Evolutionary conservation across 1,140 invertebrate species (phyloP), one percentile per base, ranked within the genome.

Genomic region (Caligus rogercresseyi): DNA sequence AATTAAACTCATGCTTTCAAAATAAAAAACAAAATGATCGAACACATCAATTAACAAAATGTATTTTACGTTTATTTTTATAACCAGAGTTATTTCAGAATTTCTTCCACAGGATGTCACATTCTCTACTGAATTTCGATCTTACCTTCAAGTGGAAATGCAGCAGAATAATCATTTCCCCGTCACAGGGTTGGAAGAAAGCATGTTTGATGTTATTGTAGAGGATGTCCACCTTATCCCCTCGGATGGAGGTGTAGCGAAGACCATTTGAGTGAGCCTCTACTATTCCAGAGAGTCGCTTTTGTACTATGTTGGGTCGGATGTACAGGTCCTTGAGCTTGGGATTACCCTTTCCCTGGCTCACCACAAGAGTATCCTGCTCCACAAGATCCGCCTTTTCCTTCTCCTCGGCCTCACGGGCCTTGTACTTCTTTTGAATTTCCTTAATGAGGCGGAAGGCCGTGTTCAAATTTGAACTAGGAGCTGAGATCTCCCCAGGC

Each of bases 141-240:
- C 66, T 64, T 72, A 85, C 84, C 77, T 94, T 98, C 24, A 99
- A 78, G 78, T 98, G 91, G 72, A 98, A 99, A 79, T 99, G 96
- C 54, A 99, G 77, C 4, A 99, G 74, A 71, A 99, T 98, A 59
- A 99, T 97, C 93, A 98, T 98, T 78, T 99, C 96, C 64, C 90
- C 87, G 75, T 98, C 95, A 74, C 95, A 98, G 0, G 96, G 95
- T 77, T 98, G 95, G 75, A 97, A 99, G 76, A 98, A 96, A 3
- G 96, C 94, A 74, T 98, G 94, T 72, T 97, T 96, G 66, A 99
- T 98, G 73, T 99, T 99, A 76, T 98, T 98, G 71, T 98, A 99
- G 18, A 99, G 76, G 68, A 99, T 96, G 71, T 99, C 96, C 0
- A 99, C 93, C 80, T 98, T 98, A 70, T 98, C 95, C 11, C 95